Base-by-base conservation (phyloP, 2,888 invertebrate species). In the Drosophila helvetica region DNA sequence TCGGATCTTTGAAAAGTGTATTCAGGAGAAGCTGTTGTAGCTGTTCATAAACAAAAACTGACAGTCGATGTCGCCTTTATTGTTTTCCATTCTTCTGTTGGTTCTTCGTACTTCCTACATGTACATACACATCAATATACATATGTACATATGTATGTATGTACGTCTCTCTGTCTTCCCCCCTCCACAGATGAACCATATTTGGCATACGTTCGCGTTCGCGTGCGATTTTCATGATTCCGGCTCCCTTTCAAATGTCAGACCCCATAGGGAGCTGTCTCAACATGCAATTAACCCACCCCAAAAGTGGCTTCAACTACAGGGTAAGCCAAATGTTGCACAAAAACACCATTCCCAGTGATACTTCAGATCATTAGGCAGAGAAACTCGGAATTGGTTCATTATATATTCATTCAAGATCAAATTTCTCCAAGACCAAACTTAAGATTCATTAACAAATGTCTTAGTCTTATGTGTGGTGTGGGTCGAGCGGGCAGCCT, bases 161-260 rank as follows among this genome's bases (percentile, higher is more conserved):
- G 38, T 38, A 7, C n/a, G n/a, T n/a, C 15, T 7, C 7, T 7
- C n/a, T 15, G 38, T n/a, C 38, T 38, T 22, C 22, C 33, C 33
- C 33, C 33, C 38, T 38, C 7, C 38, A 59, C 72, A 55, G 54
- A 42, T 62, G 71, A 64, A 64, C 76, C 74, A 50, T 74, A 74
- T 74, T 76, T 74, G 74, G 74, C 64, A 60, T 48, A 22, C 8
- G 22, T 48, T 54, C 55, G 55, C 8, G 22, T 48, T 54, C 55
- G 55, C 52, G 55, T 42, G 47, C 56, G 46, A 47, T 58, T 45
- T 53, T 53, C 53, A 42, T 22, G 42, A 45, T 63, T 57, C 48
- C 30, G 33, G 33, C 22, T 18, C 27, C 30, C 64, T 57, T 65
- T 53, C 17, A 47, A 63, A 53, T 45, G 47, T 19, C 52, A 57